These are phyloP conservation scores for Fabriciana adippe DNA, from an alignment of 2,888 invertebrate species.

Conservation along the genomic window DNA sequence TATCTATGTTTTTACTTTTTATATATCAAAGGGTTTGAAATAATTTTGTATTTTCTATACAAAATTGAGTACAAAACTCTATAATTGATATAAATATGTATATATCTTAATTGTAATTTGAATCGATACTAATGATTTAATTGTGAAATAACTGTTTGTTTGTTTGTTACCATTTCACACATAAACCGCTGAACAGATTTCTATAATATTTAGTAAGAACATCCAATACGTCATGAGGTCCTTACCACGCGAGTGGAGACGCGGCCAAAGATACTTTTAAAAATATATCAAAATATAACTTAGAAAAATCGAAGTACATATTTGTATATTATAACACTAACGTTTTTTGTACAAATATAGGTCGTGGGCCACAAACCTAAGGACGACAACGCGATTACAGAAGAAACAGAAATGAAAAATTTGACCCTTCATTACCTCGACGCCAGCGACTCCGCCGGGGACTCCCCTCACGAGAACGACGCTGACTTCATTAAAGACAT, in stretches of 20 bases:
- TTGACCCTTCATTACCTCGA: slow-evolving; percentile 58
- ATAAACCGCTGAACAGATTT: too few relatives aligned
- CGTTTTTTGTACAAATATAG: slow-evolving; percentile 43
- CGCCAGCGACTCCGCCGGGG: slow-evolving; percentile 53
- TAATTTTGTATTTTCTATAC: neutral
- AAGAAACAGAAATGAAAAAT: slow-evolving; percentile 42
- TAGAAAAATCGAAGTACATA: too few relatives aligned
- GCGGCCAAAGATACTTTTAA: neutral
- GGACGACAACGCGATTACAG: slow-evolving; percentile 40
- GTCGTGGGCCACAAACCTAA: slow-evolving; percentile 64
- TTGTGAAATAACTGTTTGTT: too few relatives aligned
- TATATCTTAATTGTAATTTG: too few relatives aligned
- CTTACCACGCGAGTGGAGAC: neutral
- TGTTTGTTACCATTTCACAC: too few relatives aligned
- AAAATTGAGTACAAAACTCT: too few relatives aligned
- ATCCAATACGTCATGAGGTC: too few relatives aligned
- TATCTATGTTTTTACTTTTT: too few relatives aligned
- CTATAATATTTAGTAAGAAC: too few relatives aligned
- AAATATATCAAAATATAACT: neutral
- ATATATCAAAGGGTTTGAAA: neutral
- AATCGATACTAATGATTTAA: too few relatives aligned
- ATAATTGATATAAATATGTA: too few relatives aligned
- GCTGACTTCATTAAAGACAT: slow-evolving; percentile 61
- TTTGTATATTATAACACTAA: too few relatives aligned
- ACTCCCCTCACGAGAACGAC: slow-evolving; percentile 49